These are phyloP conservation scores for Serripes groenlandicus DNA, from an alignment of 2,888 invertebrate genomes.

Conservation along the genomic window DNA sequence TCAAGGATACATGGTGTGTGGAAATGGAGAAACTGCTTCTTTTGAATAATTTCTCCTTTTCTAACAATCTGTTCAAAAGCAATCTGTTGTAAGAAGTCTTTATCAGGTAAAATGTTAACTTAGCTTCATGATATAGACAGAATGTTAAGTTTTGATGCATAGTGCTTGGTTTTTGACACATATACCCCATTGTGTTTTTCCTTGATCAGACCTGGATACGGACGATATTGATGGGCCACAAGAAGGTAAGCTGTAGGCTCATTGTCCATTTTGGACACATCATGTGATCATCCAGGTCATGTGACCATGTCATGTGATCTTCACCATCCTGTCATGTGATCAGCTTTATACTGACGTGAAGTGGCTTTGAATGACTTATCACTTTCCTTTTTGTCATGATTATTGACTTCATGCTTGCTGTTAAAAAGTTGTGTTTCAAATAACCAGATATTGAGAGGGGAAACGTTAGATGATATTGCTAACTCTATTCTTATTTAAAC, in stretches of 20 bases:
- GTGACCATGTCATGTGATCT: constrained; percentile 48
- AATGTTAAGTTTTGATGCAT: constrained; percentile 1
- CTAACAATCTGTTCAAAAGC: not conserved
- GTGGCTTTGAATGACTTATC: constrained; percentile 24
- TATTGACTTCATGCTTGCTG: not conserved
- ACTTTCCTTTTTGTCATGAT: not conserved
- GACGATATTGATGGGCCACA: constrained; percentile 69
- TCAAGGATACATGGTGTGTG: not conserved
- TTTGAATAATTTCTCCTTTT: not conserved
- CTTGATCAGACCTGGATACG: constrained; percentile 76
- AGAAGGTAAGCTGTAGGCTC: constrained; percentile 71
- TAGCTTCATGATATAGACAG: not conserved
- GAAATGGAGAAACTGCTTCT: not conserved
- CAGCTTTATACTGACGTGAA: constrained; percentile 5
- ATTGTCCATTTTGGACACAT: constrained; percentile 14
- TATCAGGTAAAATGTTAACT: not conserved
- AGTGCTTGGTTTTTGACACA: not conserved
- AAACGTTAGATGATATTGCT: no score
- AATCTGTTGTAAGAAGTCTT: not conserved
- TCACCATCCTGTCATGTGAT: constrained; percentile 38
- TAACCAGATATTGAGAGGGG: no score
- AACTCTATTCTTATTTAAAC: no score
- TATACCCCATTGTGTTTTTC: constrained; percentile 23
- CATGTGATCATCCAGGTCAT: constrained; percentile 57
- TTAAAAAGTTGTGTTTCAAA: no score